phyloP scores from a whole-genome alignment of 2,888 invertebrate genomes.

The Drosophila hamatofila region DNA sequence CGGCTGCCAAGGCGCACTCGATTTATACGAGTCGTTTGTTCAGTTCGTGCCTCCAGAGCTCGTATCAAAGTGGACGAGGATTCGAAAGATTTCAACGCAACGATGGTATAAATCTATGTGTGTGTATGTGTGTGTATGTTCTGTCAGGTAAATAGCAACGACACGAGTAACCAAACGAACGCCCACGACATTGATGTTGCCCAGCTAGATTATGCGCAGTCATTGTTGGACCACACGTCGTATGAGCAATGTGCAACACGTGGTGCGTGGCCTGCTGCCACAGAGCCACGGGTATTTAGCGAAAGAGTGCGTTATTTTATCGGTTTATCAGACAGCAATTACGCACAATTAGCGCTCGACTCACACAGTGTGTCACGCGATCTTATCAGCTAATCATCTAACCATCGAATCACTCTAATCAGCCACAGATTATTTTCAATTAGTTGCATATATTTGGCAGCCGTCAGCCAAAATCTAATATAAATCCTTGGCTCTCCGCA shows the following conservation, averaged over 20 bases:
- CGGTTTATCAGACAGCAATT: slow-evolving; percentile 71
- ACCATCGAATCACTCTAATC: slow-evolving; percentile 74
- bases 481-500: slow-evolving; percentile 56
- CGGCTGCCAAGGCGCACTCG: slow-evolving; percentile 69
- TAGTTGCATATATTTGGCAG: slow-evolving; percentile 59
- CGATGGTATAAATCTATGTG: slow-evolving; percentile 2
- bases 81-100: slow-evolving; percentile 77
- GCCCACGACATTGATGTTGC: slow-evolving; percentile 45
- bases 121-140: slow-evolving; percentile 23
- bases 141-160: slow-evolving; percentile 44
- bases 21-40: slow-evolving; percentile 76
- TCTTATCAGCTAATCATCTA: slow-evolving; percentile 55
- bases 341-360: slow-evolving; percentile 67
- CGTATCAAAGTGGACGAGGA: slow-evolving; percentile 60
- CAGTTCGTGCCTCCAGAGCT: slow-evolving; percentile 34
- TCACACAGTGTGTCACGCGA: slow-evolving; percentile 38
- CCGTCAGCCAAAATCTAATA: slow-evolving; percentile 69
- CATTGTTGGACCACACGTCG: slow-evolving; percentile 46
- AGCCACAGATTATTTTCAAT: slow-evolving; percentile 74
- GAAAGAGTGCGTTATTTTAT: slow-evolving; percentile 38
- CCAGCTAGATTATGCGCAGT: slow-evolving; percentile 72
- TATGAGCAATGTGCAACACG: slow-evolving; percentile 72
- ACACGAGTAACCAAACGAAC: slow-evolving; percentile 54
- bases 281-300: slow-evolving; percentile 17
- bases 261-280: slow-evolving; percentile 42